Evolutionary conservation across 2,113 vertebrate genomes (phyloP), one percentile per base, ranked within the genome.

Genomic region (Chaetodon trifascialis): DNA sequence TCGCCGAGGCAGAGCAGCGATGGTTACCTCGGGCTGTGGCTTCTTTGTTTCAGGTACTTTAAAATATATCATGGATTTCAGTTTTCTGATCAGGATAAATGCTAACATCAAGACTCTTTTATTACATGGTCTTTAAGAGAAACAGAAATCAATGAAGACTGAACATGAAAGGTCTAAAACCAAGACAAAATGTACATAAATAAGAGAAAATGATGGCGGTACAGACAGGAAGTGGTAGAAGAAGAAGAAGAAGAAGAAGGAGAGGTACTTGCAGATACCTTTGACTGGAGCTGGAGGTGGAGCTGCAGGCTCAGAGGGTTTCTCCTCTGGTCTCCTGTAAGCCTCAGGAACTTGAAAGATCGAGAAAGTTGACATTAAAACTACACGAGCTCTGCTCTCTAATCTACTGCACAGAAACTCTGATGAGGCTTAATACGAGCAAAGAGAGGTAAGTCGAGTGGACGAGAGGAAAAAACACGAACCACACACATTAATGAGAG

Each of bases 31-130:
- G 65, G 91, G 83, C 63, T 94, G 88, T 1, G 75, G 82, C 73
- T 91, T 95, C 93, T 85, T 94, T 30, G 84, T 80, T 82, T 94
- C 93, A 63, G 94, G 63, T 79, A 87, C 95, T 95, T 95, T 63
- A 93, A 94, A 91, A 92, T 54, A 92, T 82, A 87, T 83, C 38
- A 88, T 7, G 6, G n/a, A 59, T 68, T 72, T 88, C 19, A 89
- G 59, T 80, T 76, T 58, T 85, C 17, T 66, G 67, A 75, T 1
- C 12, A 82, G 7, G 44, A 36, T 30, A 23, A 19, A 80, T 6
- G 7, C 30, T 47, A 66, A 73, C 38, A 71, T 60, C 21, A 82
- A 73, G 56, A 62, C 46, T 17, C 7, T n/a, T 21, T 40, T 8
- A 54, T 38, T 5, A 47, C 38, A 12, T 44, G 36, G 5, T 30